phyloP scores from a whole-genome alignment of 2,113 vertebrate species.

The Todiramphus saurophagus region DNA sequence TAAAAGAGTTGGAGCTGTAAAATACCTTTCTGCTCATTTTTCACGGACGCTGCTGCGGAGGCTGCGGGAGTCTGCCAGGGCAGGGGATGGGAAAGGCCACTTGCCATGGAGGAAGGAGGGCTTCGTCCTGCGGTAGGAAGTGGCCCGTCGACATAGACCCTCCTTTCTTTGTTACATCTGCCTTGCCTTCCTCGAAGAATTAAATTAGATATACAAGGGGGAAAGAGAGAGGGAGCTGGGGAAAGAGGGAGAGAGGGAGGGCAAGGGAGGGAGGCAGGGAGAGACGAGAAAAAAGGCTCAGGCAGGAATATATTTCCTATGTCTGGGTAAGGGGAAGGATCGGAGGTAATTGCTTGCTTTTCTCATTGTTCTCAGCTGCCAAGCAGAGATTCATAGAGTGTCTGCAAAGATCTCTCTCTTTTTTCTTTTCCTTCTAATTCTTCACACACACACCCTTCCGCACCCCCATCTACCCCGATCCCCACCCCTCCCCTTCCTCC shows the following conservation, averaged over 20 bases:
- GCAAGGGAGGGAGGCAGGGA: not conserved
- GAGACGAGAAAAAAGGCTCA: constrained; percentile 71
- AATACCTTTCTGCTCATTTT: constrained; percentile 59
- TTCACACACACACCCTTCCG: constrained; percentile 24
- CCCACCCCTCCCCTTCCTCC: constrained; percentile 68
- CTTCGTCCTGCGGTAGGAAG: constrained; percentile 75
- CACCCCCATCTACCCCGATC: constrained; percentile 33
- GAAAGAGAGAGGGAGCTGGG: constrained; percentile 10
- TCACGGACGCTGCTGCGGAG: constrained; percentile 34
- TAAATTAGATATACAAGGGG: constrained; percentile 91
- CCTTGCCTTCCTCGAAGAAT: constrained; percentile 89
- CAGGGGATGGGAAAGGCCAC: not conserved
- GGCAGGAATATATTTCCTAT: constrained; percentile 91
- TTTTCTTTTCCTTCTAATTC: constrained; percentile 74
- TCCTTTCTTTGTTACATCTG: constrained; percentile 88
- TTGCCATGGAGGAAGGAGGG: constrained; percentile 30
- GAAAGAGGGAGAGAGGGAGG: constrained; percentile 64
- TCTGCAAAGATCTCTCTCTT: constrained; percentile 76
- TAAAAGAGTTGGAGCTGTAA: constrained; percentile 30
- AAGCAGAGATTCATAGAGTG: constrained; percentile 82
- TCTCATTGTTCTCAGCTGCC: constrained; percentile 84
- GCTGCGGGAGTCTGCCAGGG: constrained; percentile 24
- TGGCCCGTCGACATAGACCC: constrained; percentile 83
- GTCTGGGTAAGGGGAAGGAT: constrained; percentile 88
- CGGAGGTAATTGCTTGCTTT: constrained; percentile 93